A percentile compares a stretch with the other conserved stretches of the same genome.
These are phyloP conservation scores for Phocides pigmalion DNA, from an alignment of 1,140 invertebrate species.

Conservation along the genomic window DNA sequence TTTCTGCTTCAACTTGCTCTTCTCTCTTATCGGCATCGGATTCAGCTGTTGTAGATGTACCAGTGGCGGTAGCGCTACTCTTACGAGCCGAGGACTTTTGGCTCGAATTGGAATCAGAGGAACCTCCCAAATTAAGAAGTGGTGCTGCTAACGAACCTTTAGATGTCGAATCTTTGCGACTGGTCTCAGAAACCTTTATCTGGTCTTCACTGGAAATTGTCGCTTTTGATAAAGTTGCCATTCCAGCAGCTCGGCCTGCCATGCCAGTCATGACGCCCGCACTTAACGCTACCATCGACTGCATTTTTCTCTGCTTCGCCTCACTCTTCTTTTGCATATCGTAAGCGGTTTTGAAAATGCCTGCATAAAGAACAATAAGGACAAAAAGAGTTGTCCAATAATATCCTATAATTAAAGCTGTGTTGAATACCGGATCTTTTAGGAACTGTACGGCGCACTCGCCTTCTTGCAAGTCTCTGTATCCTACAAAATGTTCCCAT, in stretches of 20 bases:
- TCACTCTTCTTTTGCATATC: slow-evolving; percentile 99
- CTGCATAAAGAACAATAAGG: slow-evolving; percentile 96
- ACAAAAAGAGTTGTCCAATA: slow-evolving; percentile 98
- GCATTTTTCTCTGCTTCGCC: slow-evolving; percentile 96
- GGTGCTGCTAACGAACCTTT: slow-evolving; percentile 77
- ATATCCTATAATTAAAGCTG: slow-evolving; percentile 98
- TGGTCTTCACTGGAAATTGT: slow-evolving; percentile 89
- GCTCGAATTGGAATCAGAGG: slow-evolving; percentile 85
- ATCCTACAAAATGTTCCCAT: slow-evolving; percentile 99
- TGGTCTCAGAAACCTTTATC: slow-evolving; percentile 79
- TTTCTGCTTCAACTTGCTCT: slow-evolving; percentile 90
- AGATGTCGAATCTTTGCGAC: slow-evolving; percentile 69
- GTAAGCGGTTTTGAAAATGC: slow-evolving; percentile 99
- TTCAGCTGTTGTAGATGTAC: slow-evolving; percentile 84
- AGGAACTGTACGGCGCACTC: slow-evolving; percentile 99
- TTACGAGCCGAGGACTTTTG: slow-evolving; percentile 86
- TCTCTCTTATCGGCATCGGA: slow-evolving; percentile 82
- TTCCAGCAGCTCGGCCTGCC: slow-evolving; percentile 93
- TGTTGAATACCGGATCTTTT: slow-evolving; percentile 98
- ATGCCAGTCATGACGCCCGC: slow-evolving; percentile 94
- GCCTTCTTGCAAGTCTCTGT: slow-evolving; percentile 92
- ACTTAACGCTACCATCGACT: slow-evolving; percentile 95
- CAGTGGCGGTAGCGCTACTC: slow-evolving; percentile 84
- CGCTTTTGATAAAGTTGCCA: slow-evolving; percentile 90
- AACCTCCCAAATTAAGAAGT: slow-evolving; percentile 70